These are phyloP conservation scores for Rhinolophus sinicus DNA, from an alignment of 2,113 vertebrate species.

Conservation along the genomic window DNA sequence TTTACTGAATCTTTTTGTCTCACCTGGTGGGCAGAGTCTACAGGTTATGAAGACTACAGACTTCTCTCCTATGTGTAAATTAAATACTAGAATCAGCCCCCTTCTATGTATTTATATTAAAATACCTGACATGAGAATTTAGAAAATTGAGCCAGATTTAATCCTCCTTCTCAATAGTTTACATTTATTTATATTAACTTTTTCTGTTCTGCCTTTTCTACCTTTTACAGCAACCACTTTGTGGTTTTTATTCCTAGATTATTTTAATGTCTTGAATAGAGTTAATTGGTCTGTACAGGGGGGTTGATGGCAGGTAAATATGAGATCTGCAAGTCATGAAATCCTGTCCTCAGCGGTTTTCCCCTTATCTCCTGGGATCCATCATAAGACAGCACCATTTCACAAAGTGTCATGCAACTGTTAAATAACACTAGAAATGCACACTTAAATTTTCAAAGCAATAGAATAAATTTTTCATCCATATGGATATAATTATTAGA, in stretches of 20 bases:
- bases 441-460: conserved; percentile 3
- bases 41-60: neutral
- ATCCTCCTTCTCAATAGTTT: neutral
- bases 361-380: neutral
- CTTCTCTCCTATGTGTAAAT: neutral
- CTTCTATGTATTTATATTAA: conserved; percentile 14
- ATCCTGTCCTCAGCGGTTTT: neutral
- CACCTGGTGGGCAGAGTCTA: neutral
- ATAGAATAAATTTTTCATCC: conserved; percentile 1
- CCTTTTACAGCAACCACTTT: neutral
- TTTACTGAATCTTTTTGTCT: conserved; percentile 4
- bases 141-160: neutral
- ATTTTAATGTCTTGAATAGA: neutral
- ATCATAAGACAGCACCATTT: neutral
- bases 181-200: neutral
- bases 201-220: neutral
- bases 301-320: neutral
- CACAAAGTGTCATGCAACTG: neutral
- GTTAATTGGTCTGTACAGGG: neutral
- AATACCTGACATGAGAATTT: neutral
- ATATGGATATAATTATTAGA: neutral
- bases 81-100: neutral
- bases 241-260: neutral
- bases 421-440: conserved; percentile 28
- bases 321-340: neutral